Evolutionary conservation across 2,113 vertebrate genomes (phyloP).

Genomic region (Vireo altiloquus): DNA sequence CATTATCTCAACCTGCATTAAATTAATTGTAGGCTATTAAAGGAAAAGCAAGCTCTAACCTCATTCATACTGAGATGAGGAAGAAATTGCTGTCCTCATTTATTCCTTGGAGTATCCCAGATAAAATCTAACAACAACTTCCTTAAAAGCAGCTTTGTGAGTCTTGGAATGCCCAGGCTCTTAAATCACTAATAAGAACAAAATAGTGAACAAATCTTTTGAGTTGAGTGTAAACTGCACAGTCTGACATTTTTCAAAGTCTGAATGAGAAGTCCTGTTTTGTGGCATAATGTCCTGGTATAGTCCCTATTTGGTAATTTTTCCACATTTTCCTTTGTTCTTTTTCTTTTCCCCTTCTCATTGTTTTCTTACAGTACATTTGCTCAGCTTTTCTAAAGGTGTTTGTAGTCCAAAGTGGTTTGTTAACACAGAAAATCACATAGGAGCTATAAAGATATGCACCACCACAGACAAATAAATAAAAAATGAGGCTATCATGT

Average conservation of each 20-base stretch:
- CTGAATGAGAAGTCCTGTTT: not conserved
- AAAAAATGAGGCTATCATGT: not conserved
- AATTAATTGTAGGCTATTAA: not conserved
- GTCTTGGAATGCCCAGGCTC: not conserved
- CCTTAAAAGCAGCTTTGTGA: not conserved
- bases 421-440: not conserved
- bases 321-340: not conserved
- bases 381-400: not conserved
- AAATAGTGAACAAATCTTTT: not conserved
- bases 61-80: not conserved
- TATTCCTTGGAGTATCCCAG: not conserved
- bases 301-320: not conserved
- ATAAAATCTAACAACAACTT: constrained; percentile 6
- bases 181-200: not conserved
- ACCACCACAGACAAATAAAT: not conserved
- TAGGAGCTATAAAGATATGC: not conserved
- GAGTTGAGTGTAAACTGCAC: not conserved
- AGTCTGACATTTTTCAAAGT: not conserved
- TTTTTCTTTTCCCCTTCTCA: not conserved
- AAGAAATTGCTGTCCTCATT: not conserved
- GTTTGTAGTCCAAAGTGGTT: not conserved
- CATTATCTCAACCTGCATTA: not conserved
- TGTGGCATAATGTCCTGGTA: not conserved
- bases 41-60: not conserved
- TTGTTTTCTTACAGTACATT: not conserved